These are phyloP conservation scores for Halictus rubicundus DNA, from an alignment of 1,140 invertebrate genomes.

Conservation along the genomic window DNA sequence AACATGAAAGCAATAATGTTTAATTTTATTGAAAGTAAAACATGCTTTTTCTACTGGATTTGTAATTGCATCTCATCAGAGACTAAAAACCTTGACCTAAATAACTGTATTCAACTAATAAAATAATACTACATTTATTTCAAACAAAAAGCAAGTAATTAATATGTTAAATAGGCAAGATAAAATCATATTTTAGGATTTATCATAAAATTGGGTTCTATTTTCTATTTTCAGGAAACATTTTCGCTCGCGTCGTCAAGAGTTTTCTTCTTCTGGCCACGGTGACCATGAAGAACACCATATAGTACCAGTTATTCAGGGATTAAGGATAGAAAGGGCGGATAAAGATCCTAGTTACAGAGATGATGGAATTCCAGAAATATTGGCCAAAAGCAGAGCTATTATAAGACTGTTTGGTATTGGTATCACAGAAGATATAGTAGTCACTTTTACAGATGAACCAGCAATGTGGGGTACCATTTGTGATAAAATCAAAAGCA, in stretches of 20 bases:
- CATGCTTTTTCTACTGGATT: not conserved
- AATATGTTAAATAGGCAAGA: not conserved
- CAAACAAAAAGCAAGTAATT: no score
- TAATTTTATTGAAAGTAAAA: not conserved
- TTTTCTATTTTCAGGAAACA: conserved; percentile 52
- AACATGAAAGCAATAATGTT: not conserved
- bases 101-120: not conserved
- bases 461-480: conserved; percentile 76
- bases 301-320: conserved; percentile 78
- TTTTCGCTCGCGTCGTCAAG: conserved; percentile 47
- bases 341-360: conserved; percentile 83
- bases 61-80: not conserved
- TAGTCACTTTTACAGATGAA: conserved; percentile 87
- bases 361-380: conserved; percentile 84
- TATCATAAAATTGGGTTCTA: conserved; percentile 5
- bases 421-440: conserved; percentile 84
- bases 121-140: no score
- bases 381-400: conserved; percentile 82
- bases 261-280: not conserved
- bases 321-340: conserved; percentile 83
- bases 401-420: conserved; percentile 88
- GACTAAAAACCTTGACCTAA: not conserved
- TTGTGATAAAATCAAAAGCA: conserved; percentile 78
- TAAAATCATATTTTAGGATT: not conserved
- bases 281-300: conserved; percentile 13